Evolutionary conservation across 1,140 invertebrate species (phyloP).

Genomic region (Proctacanthus coquilletti): DNA sequence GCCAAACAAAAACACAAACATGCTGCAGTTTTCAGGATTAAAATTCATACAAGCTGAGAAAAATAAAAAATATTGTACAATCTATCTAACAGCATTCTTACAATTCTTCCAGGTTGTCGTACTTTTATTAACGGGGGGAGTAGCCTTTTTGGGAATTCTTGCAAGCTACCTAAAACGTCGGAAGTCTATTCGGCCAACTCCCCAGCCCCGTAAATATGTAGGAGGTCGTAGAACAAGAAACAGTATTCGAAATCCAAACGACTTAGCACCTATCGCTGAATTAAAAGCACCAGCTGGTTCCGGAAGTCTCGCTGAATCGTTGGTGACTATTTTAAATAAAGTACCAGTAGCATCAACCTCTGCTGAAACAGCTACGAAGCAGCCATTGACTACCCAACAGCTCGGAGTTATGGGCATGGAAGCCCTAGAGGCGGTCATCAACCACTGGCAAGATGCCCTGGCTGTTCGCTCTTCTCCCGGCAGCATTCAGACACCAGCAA

Average conservation of each 20-base stretch:
- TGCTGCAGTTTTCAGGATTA: too few species aligned
- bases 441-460: conserved; percentile 84
- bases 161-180: conserved; percentile 43
- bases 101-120: conserved; percentile 28
- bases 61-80: too few species aligned
- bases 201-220: conserved; percentile 33
- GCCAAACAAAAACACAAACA: too few species aligned
- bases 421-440: conserved; percentile 73
- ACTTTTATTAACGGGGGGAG: conserved; percentile 34
- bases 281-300: conserved; percentile 35
- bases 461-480: conserved; percentile 49
- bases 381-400: conserved; percentile 44
- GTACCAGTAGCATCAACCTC: conserved; percentile 45
- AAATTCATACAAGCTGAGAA: too few species aligned
- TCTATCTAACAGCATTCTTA: too few species aligned
- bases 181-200: conserved; percentile 35
- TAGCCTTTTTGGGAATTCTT: conserved; percentile 41
- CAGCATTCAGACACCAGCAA: conserved; percentile 46
- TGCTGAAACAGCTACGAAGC: conserved; percentile 18
- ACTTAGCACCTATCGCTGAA: conserved; percentile 38
- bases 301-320: conserved; percentile 30
- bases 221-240: conserved; percentile 35
- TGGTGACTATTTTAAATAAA: conserved; percentile 38
- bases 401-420: conserved; percentile 67
- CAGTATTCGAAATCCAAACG: conserved; percentile 47